phyloP scores from a whole-genome alignment of 2,113 vertebrate genomes.

The Scytalopus superciliaris region DNA sequence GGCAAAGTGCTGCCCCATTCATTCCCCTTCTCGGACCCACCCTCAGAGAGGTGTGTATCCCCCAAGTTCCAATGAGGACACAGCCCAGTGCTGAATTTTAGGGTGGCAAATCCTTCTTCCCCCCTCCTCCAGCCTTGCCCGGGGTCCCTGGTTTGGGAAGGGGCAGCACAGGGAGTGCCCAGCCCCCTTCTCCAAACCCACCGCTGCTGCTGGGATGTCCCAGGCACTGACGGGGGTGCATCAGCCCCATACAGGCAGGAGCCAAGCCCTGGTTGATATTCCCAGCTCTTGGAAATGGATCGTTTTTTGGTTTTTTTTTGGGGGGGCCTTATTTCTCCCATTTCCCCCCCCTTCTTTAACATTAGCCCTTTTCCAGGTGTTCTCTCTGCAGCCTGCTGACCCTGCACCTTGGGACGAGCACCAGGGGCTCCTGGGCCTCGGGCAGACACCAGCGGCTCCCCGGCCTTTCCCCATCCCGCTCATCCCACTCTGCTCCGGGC shows the following conservation, averaged over 20 bases:
- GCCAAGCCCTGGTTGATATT: background rate
- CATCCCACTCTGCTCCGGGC: background rate
- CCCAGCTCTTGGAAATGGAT: background rate
- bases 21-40: background rate
- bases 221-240: background rate
- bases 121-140: background rate
- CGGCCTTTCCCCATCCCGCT: background rate
- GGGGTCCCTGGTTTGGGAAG: background rate
- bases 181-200: background rate
- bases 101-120: background rate
- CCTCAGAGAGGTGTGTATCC: background rate
- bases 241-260: background rate
- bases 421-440: background rate
- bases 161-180: background rate
- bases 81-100: background rate
- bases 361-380: background rate
- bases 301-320: too few species aligned
- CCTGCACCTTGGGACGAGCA: background rate
- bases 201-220: background rate
- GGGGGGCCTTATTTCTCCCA: too few species aligned
- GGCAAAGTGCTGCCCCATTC: background rate
- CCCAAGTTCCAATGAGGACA: accelerated
- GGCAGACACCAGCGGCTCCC: too few species aligned
- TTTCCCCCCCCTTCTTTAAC: too few species aligned
- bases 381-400: background rate